Evolutionary conservation across 2,888 invertebrate genomes (phyloP), one percentile per base, ranked within the genome.

Genomic region (Eubasilissa splendida): DNA sequence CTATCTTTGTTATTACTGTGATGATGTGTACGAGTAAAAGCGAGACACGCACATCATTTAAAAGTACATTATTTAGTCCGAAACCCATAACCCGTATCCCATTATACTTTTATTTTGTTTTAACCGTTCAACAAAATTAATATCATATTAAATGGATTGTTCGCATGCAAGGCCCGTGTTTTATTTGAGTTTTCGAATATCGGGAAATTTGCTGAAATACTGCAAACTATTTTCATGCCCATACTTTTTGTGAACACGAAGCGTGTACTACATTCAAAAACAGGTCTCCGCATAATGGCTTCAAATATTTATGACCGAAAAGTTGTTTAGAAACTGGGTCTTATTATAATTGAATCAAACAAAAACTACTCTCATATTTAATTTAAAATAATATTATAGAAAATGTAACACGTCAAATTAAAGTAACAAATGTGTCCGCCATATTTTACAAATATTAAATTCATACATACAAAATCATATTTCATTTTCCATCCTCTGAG

Each of bases 21-120:
- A 42, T 60, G 53, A 75, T 75, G 60, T 75, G 59, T 77, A 33
- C 31, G 42, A 14, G 66, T 11, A 53, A 33, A 12, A 33, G 70
- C n/a, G 14, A 77, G 22, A 22, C 79, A 79, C 79, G 79, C 79
- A 74, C 71, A 66, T 11, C 66, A 66, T 79, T 79, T 79, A 79
- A 79, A 79, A 79, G 65, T 53, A 79, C 66, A 79, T 79, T 75
- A 79, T 54, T 74, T 65, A 53, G 52, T 53, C 63, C 52, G 76
- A 77, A 79, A 63, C 53, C 66, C 75, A 12, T 75, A 74, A 58
- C 66, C 33, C 66, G 58, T 66, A 77, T 75, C 75, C 75, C 75
- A 75, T 75, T 75, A 75, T 75, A 60, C 75, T 75, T 75, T 77
- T 68, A 66, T 70, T 66, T 77, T 56, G 68, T 77, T 77, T 66